Conservation (phyloP, 1,140 invertebrate genomes). For the Drosophila asahinai region DNA sequence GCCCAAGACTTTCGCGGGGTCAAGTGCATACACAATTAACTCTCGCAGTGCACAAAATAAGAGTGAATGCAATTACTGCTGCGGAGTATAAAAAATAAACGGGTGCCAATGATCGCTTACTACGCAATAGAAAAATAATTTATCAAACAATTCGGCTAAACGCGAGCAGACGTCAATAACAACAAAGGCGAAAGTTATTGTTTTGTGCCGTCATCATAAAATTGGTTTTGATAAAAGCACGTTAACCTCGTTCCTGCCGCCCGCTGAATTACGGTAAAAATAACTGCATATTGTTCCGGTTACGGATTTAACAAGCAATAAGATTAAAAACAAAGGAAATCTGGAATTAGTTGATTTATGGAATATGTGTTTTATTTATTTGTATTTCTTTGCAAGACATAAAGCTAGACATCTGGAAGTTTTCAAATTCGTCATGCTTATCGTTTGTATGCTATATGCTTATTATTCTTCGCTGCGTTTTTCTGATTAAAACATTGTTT, state of each 20-base stretch:
- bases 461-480: not conserved
- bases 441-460: not conserved
- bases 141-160: slow-evolving; percentile 19
- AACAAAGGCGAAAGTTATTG: slow-evolving; percentile 19
- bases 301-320: not conserved
- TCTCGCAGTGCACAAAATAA: slow-evolving; percentile 4
- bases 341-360: not conserved
- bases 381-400: not conserved
- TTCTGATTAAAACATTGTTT: not conserved
- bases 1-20: slow-evolving; percentile 17
- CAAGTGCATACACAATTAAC: slow-evolving; percentile 14
- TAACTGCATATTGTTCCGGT: slow-evolving; percentile 10
- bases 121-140: slow-evolving; percentile 45
- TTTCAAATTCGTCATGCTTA: not conserved
- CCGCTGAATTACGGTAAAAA: slow-evolving; percentile 28
- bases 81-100: slow-evolving; percentile 29
- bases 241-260: slow-evolving; percentile 28
- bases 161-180: slow-evolving; percentile 1
- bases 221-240: slow-evolving; percentile 32
- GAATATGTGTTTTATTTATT: not conserved
- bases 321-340: not conserved
- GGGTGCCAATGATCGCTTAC: slow-evolving; percentile 41
- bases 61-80: slow-evolving; percentile 34
- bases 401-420: not conserved
- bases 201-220: slow-evolving; percentile 2